Evolutionary conservation across 1,140 invertebrate species (phyloP), one percentile per base, ranked within the genome.

Genomic region (Cecropterus lyciades): DNA sequence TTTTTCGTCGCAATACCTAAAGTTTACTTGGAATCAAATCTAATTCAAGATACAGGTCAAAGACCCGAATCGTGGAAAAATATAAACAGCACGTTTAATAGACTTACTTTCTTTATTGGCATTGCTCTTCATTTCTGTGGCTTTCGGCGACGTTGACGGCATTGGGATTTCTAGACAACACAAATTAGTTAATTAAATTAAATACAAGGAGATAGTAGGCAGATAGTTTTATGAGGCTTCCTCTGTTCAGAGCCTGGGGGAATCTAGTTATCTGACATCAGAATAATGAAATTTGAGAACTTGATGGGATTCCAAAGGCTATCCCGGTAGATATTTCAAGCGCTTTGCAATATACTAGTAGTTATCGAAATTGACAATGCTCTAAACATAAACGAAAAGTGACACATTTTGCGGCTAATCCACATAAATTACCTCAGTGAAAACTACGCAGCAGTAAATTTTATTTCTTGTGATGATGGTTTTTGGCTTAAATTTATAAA

Each of bases 101-200:
- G 15, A 85, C 89, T 89, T 71, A 91, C 89, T 85, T 74, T 89
- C 89, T 85, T 89, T 91, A 49, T 89, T 87, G 2, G 85, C 87
- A 60, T 84, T 88, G 67, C 89, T 91, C 48, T 90, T 91, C 89
- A 91, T 91, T 73, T 91, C 89, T 51, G 89, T 91, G 7, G 87
- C 89, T 69, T 91, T 91, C 9, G 89, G 89, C 40, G 89, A 91
- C 4, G 87, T 89, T 17, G 89, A 91, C 37, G 89, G 89, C 89
- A 91, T 91, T 4, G 89, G 89, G 45, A 91, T 91, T 77, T 91
- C 87, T 90, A 67, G 3, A 65, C 27, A 53, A 69, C 15, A 65
- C 43, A 65, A 67, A 69, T 62, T 30, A 59, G 51, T 45, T 43
- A 42, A 37, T 62, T 13, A 52, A 30, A 56, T 53, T 55, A 57